A percentile compares a stretch with the other conserved stretches of the same genome.
Evolutionary conservation across 2,888 invertebrate genomes (phyloP).

Genomic region (Pammene fasciana): DNA sequence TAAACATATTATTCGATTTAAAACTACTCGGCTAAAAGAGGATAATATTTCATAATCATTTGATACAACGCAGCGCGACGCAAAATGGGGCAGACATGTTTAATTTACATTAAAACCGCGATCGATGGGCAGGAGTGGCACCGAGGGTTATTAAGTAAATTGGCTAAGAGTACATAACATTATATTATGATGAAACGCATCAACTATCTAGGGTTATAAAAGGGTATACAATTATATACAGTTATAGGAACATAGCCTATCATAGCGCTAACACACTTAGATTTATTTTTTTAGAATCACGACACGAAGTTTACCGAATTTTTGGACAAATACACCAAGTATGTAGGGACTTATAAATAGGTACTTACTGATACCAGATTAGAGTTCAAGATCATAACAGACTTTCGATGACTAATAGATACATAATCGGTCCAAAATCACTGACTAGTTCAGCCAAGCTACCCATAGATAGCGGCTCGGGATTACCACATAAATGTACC

Average conservation of each 20-base stretch:
- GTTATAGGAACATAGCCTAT: too few species aligned
- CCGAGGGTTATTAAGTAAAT: conserved; percentile 27
- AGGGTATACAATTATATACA: too few species aligned
- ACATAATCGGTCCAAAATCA: conserved; percentile 28
- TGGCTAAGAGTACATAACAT: conserved; percentile 17
- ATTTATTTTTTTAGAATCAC: too few species aligned
- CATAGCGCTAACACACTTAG: too few species aligned
- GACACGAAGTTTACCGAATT: too few species aligned
- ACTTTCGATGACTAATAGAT: conserved; percentile 25
- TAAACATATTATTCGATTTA: too few species aligned
- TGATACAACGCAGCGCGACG: conserved; percentile 1
- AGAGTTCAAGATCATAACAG: conserved; percentile 20
- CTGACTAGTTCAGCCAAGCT: not conserved
- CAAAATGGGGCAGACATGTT: conserved; percentile 30
- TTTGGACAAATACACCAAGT: too few species aligned
- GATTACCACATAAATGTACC: not conserved
- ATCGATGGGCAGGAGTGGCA: conserved; percentile 34
- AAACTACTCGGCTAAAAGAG: too few species aligned
- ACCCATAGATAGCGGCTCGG: conserved; percentile 15
- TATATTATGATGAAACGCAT: conserved; percentile 1
- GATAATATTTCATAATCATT: too few species aligned
- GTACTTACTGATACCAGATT: not conserved
- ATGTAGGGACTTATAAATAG: too few species aligned
- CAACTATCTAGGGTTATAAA: conserved; percentile 1
- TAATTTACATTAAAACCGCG: conserved; percentile 37